These are phyloP conservation scores for Gymnoscopelus braueri DNA, from an alignment of 2,797 vertebrate genomes.

Conservation along the genomic window DNA sequence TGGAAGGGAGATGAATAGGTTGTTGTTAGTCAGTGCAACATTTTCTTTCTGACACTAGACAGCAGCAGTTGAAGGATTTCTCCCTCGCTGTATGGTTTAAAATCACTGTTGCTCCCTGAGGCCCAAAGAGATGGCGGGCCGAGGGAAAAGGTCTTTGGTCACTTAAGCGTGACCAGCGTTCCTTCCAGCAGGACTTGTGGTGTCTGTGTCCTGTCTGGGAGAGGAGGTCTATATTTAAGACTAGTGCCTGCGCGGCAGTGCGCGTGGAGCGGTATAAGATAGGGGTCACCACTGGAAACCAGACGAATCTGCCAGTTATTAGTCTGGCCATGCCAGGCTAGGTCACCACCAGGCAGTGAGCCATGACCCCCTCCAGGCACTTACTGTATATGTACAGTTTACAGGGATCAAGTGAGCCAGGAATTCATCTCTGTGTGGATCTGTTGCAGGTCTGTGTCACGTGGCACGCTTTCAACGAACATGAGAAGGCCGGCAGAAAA, in stretches of 20 bases:
- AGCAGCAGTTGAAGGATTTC: neutral
- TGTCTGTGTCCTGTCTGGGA: conserved; percentile 51
- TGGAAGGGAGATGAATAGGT: neutral
- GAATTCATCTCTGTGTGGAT: conserved; percentile 38
- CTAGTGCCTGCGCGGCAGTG: conserved; percentile 15
- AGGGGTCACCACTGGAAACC: neutral
- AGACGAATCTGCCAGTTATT: too few species aligned
- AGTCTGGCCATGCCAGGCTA: too few species aligned
- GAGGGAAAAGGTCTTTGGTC: conserved; percentile 41
- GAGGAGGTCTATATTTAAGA: conserved; percentile 54
- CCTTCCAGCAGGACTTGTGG: conserved; percentile 24
- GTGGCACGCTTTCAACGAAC: conserved; percentile 17
- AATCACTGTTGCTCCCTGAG: conserved; percentile 2
- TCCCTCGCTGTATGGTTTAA: neutral
- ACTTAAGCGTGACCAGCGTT: conserved; percentile 56
- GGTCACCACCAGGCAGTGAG: conserved; percentile 16
- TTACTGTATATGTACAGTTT: conserved; percentile 22
- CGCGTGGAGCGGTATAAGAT: conserved; percentile 24
- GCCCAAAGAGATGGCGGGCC: conserved; percentile 8
- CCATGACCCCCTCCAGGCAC: neutral
- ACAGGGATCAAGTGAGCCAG: conserved; percentile 24
- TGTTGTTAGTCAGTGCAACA: neutral
- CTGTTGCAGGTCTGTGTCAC: conserved; percentile 12
- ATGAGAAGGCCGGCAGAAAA: conserved; percentile 15
- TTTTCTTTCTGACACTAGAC: neutral